A percentile compares a stretch with the other conserved stretches of the same genome.
Conservation (phyloP, 2,797 vertebrate genomes). For the Dipus sagitta region DNA sequence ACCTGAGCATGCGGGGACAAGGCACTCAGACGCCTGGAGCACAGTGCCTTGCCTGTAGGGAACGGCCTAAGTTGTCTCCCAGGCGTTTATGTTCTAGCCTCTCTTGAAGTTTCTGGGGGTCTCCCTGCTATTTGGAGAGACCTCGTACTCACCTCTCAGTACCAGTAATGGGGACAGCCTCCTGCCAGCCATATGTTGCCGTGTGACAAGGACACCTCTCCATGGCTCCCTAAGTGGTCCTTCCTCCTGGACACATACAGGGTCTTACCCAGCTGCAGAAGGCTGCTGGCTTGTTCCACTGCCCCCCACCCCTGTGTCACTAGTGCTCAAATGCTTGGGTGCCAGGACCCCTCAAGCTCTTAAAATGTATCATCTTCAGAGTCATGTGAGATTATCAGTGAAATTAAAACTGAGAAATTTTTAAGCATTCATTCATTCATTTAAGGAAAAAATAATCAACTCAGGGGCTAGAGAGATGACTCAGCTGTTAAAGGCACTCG, state of each 20-base stretch:
- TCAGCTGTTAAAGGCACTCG: too few relatives aligned
- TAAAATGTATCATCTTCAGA: neutral
- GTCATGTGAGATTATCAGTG: neutral
- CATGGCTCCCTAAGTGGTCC: neutral
- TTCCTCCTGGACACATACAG: neutral
- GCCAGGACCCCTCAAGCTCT: neutral
- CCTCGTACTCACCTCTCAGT: neutral
- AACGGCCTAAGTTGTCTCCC: neutral
- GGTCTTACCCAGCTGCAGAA: neutral
- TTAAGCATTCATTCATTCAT: neutral
- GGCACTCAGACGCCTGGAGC: too few relatives aligned
- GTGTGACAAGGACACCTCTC: neutral
- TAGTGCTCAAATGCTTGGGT: neutral
- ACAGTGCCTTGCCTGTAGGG: neutral
- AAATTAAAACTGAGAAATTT: conserved; percentile 30
- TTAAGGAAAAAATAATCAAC: conserved; percentile 35
- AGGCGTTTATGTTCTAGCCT: neutral
- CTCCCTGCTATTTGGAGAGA: neutral
- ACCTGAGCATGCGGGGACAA: neutral
- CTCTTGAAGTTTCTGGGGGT: neutral
- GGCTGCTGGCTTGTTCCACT: neutral
- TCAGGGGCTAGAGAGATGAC: neutral
- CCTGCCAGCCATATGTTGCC: neutral
- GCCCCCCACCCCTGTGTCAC: rapidly evolving
- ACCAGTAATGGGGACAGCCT: neutral